phyloP scores from a whole-genome alignment of 2,797 vertebrate species.

The Sarcoramphus papa region DNA sequence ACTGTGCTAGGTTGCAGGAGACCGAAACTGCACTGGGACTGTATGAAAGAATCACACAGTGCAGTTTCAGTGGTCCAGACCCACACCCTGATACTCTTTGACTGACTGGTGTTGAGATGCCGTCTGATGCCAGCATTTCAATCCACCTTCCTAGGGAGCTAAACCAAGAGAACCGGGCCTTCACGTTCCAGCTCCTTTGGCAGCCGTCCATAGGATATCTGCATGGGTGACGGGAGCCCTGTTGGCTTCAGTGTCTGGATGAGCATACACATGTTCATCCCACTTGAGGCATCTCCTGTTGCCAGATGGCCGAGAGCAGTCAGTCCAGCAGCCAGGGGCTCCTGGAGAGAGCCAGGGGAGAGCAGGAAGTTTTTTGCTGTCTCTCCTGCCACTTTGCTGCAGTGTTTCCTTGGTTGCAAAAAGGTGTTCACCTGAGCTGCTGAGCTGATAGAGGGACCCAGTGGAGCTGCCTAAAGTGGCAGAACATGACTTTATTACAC shows the following conservation, averaged over 20 bases:
- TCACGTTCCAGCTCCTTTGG: not conserved
- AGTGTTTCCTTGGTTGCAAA: not conserved
- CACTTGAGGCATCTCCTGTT: not conserved
- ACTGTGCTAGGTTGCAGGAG: not conserved
- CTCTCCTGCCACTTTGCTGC: not conserved
- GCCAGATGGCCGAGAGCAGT: not conserved
- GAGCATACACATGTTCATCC: fast-evolving
- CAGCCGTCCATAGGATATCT: fast-evolving
- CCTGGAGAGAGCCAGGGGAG: no score
- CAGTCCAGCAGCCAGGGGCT: not conserved
- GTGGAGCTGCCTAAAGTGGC: not conserved
- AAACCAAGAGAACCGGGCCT: not conserved
- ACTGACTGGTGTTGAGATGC: not conserved
- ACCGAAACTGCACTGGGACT: not conserved
- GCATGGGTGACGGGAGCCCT: not conserved
- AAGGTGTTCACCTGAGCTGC: not conserved
- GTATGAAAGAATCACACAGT: fast-evolving
- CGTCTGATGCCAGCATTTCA: not conserved
- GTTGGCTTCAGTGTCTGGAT: not conserved
- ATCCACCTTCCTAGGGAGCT: not conserved
- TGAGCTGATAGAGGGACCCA: not conserved
- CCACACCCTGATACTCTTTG: not conserved
- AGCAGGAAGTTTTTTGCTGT: not conserved
- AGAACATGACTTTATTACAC: not conserved
- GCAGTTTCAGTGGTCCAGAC: not conserved